These are phyloP conservation scores for Furnarius figulus DNA, from an alignment of 2,113 vertebrate species.

Conservation along the genomic window DNA sequence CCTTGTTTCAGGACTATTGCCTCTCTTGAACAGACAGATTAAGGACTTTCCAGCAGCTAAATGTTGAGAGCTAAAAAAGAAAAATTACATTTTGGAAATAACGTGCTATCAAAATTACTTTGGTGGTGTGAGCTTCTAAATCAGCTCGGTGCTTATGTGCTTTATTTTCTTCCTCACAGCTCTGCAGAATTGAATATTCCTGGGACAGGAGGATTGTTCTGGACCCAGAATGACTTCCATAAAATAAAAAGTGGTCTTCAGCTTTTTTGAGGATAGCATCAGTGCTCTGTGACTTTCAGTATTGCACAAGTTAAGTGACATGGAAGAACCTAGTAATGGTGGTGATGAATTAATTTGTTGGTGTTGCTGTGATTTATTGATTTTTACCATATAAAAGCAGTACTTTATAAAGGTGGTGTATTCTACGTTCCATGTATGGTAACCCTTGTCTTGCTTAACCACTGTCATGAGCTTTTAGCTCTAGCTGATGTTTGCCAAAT, in stretches of 20 bases:
- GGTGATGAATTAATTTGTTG: background rate
- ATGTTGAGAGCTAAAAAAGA: background rate
- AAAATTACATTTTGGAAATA: background rate
- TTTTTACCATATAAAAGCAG: background rate
- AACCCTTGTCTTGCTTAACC: background rate
- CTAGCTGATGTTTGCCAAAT: background rate
- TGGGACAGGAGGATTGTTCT: constrained; percentile 68
- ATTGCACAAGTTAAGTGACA: background rate
- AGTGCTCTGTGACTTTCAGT: background rate
- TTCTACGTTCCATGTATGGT: background rate
- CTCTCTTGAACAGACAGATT: background rate
- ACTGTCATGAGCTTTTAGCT: background rate
- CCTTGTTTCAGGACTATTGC: background rate
- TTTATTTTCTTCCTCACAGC: constrained; percentile 20
- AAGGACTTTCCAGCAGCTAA: background rate
- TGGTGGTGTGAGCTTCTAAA: background rate
- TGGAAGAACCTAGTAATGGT: background rate
- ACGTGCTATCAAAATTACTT: background rate
- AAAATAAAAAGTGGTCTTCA: constrained; percentile 78
- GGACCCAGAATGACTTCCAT: constrained; percentile 79
- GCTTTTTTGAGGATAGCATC: constrained; percentile 70
- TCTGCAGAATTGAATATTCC: constrained; percentile 32
- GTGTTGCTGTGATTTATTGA: background rate
- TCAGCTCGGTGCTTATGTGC: background rate
- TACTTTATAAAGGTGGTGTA: background rate